phyloP scores from a whole-genome alignment of 2,113 vertebrate species.

The Oxygymnocypris stewartii region DNA sequence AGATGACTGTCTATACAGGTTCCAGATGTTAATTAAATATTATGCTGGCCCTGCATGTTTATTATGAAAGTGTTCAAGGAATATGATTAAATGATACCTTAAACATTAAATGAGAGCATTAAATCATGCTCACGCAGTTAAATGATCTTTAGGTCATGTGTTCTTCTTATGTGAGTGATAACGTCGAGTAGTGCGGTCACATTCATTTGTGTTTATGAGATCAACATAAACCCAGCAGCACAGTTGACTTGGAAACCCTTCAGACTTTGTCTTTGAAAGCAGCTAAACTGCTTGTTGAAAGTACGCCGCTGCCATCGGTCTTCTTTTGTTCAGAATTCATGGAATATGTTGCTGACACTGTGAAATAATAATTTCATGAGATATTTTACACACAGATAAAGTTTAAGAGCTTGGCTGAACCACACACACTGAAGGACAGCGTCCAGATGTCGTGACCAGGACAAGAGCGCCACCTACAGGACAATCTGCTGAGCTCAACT shows the following conservation, averaged over 20 bases:
- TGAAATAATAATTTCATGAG: slow-evolving; percentile 34
- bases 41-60: neutral
- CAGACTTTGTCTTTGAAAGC: neutral
- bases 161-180: neutral
- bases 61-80: neutral
- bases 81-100: neutral
- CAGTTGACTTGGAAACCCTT: neutral
- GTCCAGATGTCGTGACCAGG: slow-evolving; percentile 13
- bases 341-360: slow-evolving; percentile 6
- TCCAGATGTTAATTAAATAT: neutral
- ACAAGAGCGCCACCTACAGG: slow-evolving; percentile 60
- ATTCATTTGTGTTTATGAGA: neutral
- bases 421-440: neutral
- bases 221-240: slow-evolving; percentile 4
- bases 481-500: slow-evolving; percentile 18
- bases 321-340: neutral
- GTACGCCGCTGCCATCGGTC: neutral
- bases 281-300: slow-evolving; percentile 5
- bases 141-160: neutral
- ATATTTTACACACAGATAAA: slow-evolving; percentile 49
- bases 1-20: neutral
- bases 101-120: neutral
- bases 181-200: neutral
- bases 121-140: neutral
- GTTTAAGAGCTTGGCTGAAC: slow-evolving; percentile 31